These are phyloP conservation scores for Dascyllus trimaculatus DNA, from an alignment of 2,113 vertebrate species.

Conservation along the genomic window DNA sequence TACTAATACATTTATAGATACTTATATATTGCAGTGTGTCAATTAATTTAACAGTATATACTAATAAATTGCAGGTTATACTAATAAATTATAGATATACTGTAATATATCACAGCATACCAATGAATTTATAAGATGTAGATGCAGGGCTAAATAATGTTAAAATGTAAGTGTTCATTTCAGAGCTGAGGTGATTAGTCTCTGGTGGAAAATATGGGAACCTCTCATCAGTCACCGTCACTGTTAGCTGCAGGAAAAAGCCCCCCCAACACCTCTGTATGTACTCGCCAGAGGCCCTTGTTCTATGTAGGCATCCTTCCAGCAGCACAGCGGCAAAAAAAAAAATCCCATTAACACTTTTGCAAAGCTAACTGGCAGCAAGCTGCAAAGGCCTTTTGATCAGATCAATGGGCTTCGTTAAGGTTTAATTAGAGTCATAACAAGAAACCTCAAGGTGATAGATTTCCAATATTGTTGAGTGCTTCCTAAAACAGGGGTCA, in stretches of 20 bases:
- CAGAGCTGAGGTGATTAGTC: background rate
- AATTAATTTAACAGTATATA: no score
- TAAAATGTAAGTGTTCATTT: no score
- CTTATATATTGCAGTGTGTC: no score
- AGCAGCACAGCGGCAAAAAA: conserved; percentile 1
- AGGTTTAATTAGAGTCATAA: conserved; percentile 82
- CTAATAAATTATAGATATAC: no score
- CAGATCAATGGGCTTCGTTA: conserved; percentile 75
- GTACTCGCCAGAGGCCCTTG: background rate
- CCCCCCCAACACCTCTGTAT: conserved; percentile 20
- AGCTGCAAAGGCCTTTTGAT: conserved; percentile 51
- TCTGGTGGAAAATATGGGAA: conserved; percentile 3
- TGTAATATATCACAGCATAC: no score
- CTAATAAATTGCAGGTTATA: no score
- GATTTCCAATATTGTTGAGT: conserved; percentile 75
- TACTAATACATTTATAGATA: no score
- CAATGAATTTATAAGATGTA: no score
- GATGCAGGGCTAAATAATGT: no score
- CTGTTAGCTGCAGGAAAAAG: conserved; percentile 12
- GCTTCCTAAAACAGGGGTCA: conserved; percentile 57
- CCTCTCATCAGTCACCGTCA: conserved; percentile 40
- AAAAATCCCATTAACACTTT: conserved; percentile 53
- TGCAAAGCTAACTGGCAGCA: conserved; percentile 58
- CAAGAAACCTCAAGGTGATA: conserved; percentile 66
- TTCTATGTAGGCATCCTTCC: conserved; percentile 28